Evolutionary conservation across 2,888 invertebrate species (phyloP), one percentile per base, ranked within the genome.

Genomic region (Idaea straminata): DNA sequence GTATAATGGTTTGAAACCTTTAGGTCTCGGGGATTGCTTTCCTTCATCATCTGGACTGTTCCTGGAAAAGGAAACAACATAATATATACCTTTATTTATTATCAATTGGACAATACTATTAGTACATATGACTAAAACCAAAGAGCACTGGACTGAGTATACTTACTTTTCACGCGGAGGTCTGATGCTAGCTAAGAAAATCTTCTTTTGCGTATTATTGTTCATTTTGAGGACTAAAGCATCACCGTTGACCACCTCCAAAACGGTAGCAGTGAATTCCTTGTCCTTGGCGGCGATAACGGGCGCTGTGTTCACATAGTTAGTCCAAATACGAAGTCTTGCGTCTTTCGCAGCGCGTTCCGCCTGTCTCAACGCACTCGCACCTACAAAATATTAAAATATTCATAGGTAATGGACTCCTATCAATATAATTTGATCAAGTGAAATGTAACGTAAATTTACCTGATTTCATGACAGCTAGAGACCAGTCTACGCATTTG

Each of bases 171-270:
- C 97, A 87, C 97, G 95, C 57, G 99, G 99, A 63, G 99, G 97
- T 75, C 99, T 95, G 82, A 99, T 97, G 84, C 99, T 98, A 38
- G 99, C 97, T 69, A 99, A 93, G 92, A 99, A 99, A 61, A 99
- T 95, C 89, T 99, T 99, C 87, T 97, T 97, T 59, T 94, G 92
- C 57, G 95, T 94, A 57, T 96, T 96, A 81, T 96, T 97, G 35
- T 95, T 91, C 64, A 96, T 92, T 84, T 97, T 98, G 0, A 99
- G 95, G 63, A 97, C 95, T 47, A 99, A 91, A 0, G 98, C 97
- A 90, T 99, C 99, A 0, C 98, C 99, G 82, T 98, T 98, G 5
- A 98, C 96, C 57, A 99, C 96, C 88, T 99, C 99, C 25, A 97
- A 92, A 0, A 98, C 98, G 0, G 95, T 96, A 3, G 96, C 98